phyloP scores from a whole-genome alignment of 2,888 invertebrate species.

The Drosophila mulleri region DNA sequence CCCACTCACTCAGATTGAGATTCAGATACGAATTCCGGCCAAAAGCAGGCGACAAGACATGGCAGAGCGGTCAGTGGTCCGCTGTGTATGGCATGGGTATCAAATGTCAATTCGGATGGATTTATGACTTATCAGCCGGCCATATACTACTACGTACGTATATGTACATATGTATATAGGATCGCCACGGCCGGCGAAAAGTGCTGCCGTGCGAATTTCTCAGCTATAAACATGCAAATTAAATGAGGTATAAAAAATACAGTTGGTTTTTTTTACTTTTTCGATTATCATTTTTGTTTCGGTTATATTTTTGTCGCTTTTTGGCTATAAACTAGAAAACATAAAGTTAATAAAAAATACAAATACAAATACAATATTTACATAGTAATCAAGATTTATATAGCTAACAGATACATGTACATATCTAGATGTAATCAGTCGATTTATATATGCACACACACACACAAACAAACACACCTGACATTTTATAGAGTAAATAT shows the following conservation, averaged over 20 bases:
- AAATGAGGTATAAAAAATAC: conserved; percentile 48
- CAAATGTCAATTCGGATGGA: conserved; percentile 63
- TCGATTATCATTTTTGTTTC: conserved; percentile 60
- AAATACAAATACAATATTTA: conserved; percentile 63
- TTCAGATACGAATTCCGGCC: conserved; percentile 36
- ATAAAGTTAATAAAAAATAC: conserved; percentile 63
- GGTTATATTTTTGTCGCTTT: conserved; percentile 45
- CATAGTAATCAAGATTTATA: conserved; percentile 54
- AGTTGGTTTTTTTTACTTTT: conserved; percentile 27
- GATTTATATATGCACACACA: conserved; percentile 56
- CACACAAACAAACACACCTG: conserved; percentile 26
- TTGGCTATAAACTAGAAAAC: conserved; percentile 78
- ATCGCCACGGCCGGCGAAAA: conserved; percentile 11
- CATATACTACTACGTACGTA: not conserved
- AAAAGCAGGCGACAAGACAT: conserved; percentile 6
- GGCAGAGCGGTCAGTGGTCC: conserved; percentile 16
- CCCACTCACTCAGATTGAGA: conserved; percentile 43
- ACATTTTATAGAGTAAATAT: conserved; percentile 72
- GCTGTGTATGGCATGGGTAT: conserved; percentile 42
- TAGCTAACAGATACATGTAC: conserved; percentile 56
- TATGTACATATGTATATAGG: not conserved
- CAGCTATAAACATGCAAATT: conserved; percentile 59
- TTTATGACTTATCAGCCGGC: conserved; percentile 65
- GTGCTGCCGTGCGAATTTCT: conserved; percentile 59
- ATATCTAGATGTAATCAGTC: conserved; percentile 75